Percentiles rank a stretch among this genome's conserved stretches.
phyloP scores from a whole-genome alignment of 1,140 invertebrate species.

The Drosophila insularis region DNA sequence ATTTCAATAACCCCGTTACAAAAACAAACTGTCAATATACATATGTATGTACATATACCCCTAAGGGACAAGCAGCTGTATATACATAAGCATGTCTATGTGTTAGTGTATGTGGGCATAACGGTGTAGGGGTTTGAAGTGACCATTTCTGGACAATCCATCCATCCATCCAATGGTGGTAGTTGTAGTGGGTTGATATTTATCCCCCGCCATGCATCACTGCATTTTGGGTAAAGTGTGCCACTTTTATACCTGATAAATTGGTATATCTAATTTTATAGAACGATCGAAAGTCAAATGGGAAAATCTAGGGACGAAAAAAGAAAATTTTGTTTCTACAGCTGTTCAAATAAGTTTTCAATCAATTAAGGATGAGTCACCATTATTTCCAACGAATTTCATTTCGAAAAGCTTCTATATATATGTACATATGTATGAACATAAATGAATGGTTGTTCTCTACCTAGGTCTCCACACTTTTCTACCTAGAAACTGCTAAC shows the following conservation, averaged over 20 bases:
- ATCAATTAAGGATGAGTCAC: too few relatives aligned
- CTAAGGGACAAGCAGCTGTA: constrained; percentile 28
- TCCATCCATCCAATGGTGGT: background rate
- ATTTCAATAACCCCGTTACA: constrained; percentile 32
- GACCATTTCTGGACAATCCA: background rate
- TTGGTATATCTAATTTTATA: background rate
- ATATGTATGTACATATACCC: too few relatives aligned
- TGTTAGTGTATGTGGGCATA: background rate
- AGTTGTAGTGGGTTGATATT: background rate
- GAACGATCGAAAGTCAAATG: background rate
- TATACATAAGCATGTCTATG: constrained; percentile 16
- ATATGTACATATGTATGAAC: too few relatives aligned
- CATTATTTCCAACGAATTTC: too few relatives aligned
- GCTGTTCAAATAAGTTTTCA: background rate
- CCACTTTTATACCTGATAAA: background rate
- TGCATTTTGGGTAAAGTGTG: background rate
- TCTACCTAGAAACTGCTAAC: too few relatives aligned
- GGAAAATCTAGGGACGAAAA: too few relatives aligned
- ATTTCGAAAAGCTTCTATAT: too few relatives aligned
- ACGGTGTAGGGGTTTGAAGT: background rate
- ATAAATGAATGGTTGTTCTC: too few relatives aligned
- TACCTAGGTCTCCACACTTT: too few relatives aligned
- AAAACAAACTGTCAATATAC: constrained; percentile 28
- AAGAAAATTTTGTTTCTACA: background rate
- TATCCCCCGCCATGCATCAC: background rate